These are phyloP conservation scores for Melitaea cinxia DNA, from an alignment of 1,140 invertebrate species.

Conservation along the genomic window DNA sequence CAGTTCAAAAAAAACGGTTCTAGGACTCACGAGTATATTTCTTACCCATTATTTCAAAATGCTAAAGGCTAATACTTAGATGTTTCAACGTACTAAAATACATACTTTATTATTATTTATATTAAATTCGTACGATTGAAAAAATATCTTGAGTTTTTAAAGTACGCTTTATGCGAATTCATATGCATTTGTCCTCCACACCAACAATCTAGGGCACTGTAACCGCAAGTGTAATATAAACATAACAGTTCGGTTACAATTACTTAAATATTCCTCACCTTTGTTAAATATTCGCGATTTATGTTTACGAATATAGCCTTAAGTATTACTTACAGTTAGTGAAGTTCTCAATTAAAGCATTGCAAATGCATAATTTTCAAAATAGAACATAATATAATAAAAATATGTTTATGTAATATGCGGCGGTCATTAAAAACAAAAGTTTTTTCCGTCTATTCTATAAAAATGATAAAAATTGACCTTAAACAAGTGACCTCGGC, in stretches of 20 bases:
- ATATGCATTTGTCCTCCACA: conserved; percentile 18
- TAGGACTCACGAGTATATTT: background rate
- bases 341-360: no score
- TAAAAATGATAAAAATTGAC: conserved; percentile 18
- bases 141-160: conserved; percentile 15
- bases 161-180: background rate
- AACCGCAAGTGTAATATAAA: conserved; percentile 19
- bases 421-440: no score
- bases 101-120: background rate
- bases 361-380: no score
- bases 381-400: no score
- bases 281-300: background rate
- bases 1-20: background rate
- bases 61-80: background rate
- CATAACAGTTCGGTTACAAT: background rate
- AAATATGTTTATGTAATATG: no score
- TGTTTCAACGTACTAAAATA: background rate
- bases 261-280: background rate
- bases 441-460: no score
- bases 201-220: conserved; percentile 10
- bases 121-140: conserved; percentile 17
- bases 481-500: conserved; percentile 16
- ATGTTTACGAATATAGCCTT: background rate
- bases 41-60: background rate
- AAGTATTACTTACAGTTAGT: background rate